Evolutionary conservation across 2,888 invertebrate species (phyloP).

Genomic region (Rosalia funebris): DNA sequence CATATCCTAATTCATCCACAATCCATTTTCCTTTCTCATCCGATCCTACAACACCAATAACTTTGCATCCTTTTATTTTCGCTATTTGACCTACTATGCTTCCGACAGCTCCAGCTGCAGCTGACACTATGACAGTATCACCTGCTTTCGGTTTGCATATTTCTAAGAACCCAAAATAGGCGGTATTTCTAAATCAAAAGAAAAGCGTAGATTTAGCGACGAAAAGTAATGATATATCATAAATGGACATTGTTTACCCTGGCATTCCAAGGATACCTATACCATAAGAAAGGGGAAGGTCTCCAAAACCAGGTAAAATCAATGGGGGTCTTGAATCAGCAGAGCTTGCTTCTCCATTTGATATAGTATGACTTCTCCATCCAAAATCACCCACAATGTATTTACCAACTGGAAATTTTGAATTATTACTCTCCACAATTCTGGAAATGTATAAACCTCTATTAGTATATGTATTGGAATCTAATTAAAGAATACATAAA

Average conservation of each 20-base stretch:
- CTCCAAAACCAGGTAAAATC: conserved; percentile 69
- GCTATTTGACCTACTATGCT: conserved; percentile 81
- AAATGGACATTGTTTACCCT: no score
- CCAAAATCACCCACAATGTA: conserved; percentile 72
- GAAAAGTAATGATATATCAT: no score
- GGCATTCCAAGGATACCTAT: conserved; percentile 77
- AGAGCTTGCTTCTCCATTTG: conserved; percentile 66
- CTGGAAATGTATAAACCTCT: no score
- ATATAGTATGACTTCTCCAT: conserved; percentile 72
- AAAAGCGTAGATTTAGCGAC: not conserved
- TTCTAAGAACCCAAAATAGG: conserved; percentile 77
- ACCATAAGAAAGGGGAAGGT: conserved; percentile 70
- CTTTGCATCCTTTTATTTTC: conserved; percentile 74
- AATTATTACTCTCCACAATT: conserved; percentile 73
- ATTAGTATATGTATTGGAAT: no score
- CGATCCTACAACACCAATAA: conserved; percentile 76
- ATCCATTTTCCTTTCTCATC: conserved; percentile 76
- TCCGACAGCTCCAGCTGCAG: conserved; percentile 82
- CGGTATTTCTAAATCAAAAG: conserved; percentile 68
- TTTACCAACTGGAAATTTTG: conserved; percentile 72
- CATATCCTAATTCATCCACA: conserved; percentile 72
- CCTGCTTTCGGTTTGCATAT: conserved; percentile 75
- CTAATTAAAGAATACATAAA: conserved; percentile 26
- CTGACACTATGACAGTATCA: conserved; percentile 76
- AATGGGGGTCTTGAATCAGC: conserved; percentile 60